These are phyloP conservation scores for Vireo altiloquus DNA, from an alignment of 2,113 vertebrate genomes.

Conservation along the genomic window DNA sequence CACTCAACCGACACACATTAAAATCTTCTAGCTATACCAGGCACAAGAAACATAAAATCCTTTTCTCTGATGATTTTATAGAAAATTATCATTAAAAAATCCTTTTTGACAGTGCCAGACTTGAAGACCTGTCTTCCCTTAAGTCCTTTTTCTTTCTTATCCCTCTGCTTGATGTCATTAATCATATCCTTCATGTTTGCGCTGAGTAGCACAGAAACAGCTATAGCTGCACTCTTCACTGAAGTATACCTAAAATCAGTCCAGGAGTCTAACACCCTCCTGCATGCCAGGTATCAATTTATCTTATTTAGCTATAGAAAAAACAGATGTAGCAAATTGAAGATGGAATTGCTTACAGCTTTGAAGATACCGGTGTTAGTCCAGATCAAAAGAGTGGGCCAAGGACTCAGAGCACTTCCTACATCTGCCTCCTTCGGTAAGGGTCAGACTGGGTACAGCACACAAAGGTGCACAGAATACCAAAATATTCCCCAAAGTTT, in stretches of 20 bases:
- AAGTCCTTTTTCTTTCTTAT: background rate
- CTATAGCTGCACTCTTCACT: background rate
- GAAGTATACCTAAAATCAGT: background rate
- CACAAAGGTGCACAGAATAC: background rate
- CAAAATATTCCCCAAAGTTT: background rate
- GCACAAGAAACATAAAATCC: background rate
- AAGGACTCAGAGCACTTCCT: background rate
- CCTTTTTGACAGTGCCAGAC: background rate
- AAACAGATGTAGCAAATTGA: background rate
- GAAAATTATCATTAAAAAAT: background rate
- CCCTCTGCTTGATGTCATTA: background rate
- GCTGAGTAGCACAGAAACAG: background rate
- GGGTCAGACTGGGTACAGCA: background rate
- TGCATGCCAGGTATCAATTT: background rate
- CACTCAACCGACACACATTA: background rate
- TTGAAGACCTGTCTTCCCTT: background rate
- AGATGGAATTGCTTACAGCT: background rate
- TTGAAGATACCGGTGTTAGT: background rate
- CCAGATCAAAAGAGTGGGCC: background rate
- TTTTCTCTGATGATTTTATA: background rate
- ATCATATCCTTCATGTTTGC: background rate
- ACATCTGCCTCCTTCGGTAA: background rate
- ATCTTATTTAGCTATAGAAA: background rate
- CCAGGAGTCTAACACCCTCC: background rate
- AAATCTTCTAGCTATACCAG: background rate